Evolutionary conservation across 1,140 invertebrate species (phyloP).

Genomic region (Macrosteles quadrilineatus): DNA sequence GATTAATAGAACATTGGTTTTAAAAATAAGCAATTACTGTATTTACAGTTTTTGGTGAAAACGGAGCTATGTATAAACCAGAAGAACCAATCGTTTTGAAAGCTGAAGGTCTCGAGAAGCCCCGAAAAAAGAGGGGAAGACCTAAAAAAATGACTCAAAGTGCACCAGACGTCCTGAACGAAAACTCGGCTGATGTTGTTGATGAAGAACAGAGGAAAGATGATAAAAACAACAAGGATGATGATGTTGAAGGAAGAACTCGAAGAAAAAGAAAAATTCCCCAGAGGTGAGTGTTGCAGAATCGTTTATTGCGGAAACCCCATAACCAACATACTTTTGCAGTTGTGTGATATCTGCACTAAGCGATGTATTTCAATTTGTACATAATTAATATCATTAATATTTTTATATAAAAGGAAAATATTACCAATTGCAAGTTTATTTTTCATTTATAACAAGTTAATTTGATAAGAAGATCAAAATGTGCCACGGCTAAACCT

Average conservation of each 20-base stretch:
- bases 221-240: slow-evolving; percentile 45
- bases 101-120: slow-evolving; percentile 65
- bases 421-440: too few relatives aligned
- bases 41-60: slow-evolving; percentile 8
- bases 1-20: too few relatives aligned
- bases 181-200: background rate
- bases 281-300: slow-evolving; percentile 54
- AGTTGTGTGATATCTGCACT: too few relatives aligned
- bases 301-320: too few relatives aligned
- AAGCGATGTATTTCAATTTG: too few relatives aligned
- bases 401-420: too few relatives aligned
- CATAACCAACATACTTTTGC: too few relatives aligned
- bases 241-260: slow-evolving; percentile 60
- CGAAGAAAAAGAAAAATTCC: slow-evolving; percentile 63
- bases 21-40: too few relatives aligned
- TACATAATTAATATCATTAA: too few relatives aligned
- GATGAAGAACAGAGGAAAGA: background rate
- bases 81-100: slow-evolving; percentile 59
- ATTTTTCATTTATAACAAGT: too few relatives aligned
- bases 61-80: slow-evolving; percentile 50
- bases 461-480: too few relatives aligned
- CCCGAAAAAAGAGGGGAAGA: slow-evolving; percentile 66
- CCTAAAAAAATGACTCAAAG: slow-evolving; percentile 49
- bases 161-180: slow-evolving; percentile 3
- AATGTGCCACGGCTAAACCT: too few relatives aligned